These are phyloP conservation scores for Nasonovia ribisnigri DNA, from an alignment of 2,888 invertebrate species.

Conservation along the genomic window DNA sequence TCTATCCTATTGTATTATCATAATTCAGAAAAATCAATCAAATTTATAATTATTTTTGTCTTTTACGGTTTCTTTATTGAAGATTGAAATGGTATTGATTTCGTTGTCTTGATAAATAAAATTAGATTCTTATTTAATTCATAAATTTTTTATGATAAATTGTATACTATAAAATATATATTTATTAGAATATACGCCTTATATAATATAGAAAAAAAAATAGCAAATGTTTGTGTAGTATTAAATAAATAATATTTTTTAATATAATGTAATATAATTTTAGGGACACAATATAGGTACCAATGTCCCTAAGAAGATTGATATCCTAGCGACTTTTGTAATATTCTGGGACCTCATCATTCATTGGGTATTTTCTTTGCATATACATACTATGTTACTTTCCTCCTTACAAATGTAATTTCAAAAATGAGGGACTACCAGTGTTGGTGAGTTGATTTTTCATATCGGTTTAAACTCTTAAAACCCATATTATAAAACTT, in stretches of 20 bases:
- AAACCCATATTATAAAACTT: background rate
- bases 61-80: background rate
- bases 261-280: slow-evolving; percentile 15
- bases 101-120: background rate
- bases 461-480: background rate
- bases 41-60: background rate
- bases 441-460: background rate
- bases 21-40: background rate
- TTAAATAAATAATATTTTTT: background rate
- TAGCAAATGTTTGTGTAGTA: background rate
- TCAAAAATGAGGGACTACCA: background rate
- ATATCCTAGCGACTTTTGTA: slow-evolving; percentile 35
- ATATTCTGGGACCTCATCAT: slow-evolving; percentile 21
- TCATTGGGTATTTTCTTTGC: slow-evolving; percentile 32
- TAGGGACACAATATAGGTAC: slow-evolving; percentile 1
- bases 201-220: background rate
- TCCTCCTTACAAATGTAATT: background rate
- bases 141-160: background rate
- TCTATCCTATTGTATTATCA: background rate
- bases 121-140: background rate
- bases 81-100: background rate
- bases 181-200: background rate
- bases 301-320: slow-evolving; percentile 30
- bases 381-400: background rate
- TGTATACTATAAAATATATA: background rate